phyloP scores from a whole-genome alignment of 2,113 vertebrate species.

The Carollia perspicillata region DNA sequence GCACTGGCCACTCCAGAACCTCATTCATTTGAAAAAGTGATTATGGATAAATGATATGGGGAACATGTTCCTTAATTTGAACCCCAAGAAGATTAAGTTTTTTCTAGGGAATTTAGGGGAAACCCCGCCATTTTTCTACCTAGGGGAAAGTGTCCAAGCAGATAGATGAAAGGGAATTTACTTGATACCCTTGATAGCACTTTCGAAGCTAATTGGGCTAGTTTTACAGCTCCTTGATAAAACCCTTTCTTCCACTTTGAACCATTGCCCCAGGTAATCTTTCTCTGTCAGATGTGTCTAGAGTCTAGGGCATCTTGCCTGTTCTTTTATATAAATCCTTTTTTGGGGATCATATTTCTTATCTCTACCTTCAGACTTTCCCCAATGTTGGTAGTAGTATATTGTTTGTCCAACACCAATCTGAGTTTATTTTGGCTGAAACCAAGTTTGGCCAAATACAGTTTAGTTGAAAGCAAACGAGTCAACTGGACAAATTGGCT shows the following conservation, averaged over 20 bases:
- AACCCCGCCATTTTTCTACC: background rate
- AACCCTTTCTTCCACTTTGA: constrained; percentile 27
- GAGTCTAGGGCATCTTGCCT: background rate
- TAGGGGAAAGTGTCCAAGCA: background rate
- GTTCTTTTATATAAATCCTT: constrained; percentile 30
- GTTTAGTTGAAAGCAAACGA: constrained; percentile 12
- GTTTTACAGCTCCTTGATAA: background rate
- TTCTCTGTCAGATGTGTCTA: background rate
- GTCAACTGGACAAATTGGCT: constrained; percentile 22
- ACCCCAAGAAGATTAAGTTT: background rate
- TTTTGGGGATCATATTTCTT: background rate
- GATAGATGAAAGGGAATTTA: background rate
- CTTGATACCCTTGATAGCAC: background rate
- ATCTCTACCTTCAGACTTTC: constrained; percentile 34
- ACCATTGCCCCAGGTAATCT: background rate
- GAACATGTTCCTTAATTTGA: background rate
- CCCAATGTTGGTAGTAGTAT: background rate
- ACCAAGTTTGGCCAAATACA: constrained; percentile 7
- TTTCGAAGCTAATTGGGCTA: background rate
- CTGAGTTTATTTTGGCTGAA: constrained; percentile 27
- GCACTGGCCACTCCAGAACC: background rate
- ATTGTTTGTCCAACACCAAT: background rate
- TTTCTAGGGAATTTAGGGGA: background rate
- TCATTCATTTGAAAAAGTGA: background rate
- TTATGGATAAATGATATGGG: background rate